Evolutionary conservation across 2,888 invertebrate species (phyloP), one percentile per base, ranked within the genome.

Genomic region (Thalpophila matura): DNA sequence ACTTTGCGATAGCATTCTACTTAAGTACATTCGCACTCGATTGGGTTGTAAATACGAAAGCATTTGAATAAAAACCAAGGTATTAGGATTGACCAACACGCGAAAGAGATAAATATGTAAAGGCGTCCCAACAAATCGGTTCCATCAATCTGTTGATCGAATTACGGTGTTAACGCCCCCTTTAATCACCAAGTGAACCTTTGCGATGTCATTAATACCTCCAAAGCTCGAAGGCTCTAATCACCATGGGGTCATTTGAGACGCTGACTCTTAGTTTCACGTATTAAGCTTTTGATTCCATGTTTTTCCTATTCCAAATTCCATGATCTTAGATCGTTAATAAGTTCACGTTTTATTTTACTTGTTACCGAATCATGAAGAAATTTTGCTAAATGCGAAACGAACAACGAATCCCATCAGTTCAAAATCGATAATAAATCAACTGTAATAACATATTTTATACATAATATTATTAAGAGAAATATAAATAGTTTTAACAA

Each of bases 171-270:
- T 82, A 81, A 80, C 80, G 69, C 76, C 74, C 72, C 67, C 73
- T 82, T 86, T 86, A 86, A 87, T 86, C 84, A 82, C 81, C 62
- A 65, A 68, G 59, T 67, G 74, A 77, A 80, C 80, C 82, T 74
- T 76, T 62, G 70, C 65, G 66, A 73, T 68, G 51, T 64, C 76
- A 61, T 80, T 83, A 85, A 83, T 82, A 77, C 81, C 61, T 70
- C 60, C 49, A 66, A 72, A 72, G 82, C 77, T 66, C 68, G 38
- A 74, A 77, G 54, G 69, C 74, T 74, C 74, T 77, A 80, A 81
- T 81, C 80, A 81, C 65, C 63, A 56, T 35, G 47, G 63, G 67
- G 75, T 81, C 66, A 73, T 72, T 79, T 29, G 46, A 70, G 47
- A 45, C 43, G 50, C 51, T 58, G 62, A 76, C 58, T 61, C 46